These are phyloP conservation scores for Odontesthes bonariensis DNA, from an alignment of 2,113 vertebrate species.

Conservation along the genomic window DNA sequence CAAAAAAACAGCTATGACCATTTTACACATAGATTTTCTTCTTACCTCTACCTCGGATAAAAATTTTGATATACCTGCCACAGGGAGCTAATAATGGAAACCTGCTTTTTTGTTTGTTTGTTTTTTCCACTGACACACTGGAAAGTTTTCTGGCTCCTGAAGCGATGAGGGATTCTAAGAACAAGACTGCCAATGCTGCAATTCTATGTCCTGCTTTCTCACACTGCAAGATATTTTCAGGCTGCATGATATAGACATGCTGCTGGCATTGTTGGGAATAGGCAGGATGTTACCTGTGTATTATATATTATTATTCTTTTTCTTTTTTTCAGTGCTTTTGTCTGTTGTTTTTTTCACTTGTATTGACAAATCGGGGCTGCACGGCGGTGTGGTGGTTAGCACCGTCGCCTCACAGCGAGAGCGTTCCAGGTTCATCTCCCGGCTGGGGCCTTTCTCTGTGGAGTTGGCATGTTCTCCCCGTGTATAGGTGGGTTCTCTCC, in stretches of 20 bases:
- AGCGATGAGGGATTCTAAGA: constrained; percentile 47
- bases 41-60: constrained; percentile 30
- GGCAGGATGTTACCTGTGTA: constrained; percentile 21
- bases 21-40: constrained; percentile 20
- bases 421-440: too few relatives aligned
- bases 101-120: constrained; percentile 4
- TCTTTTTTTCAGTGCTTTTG: constrained; percentile 46
- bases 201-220: constrained; percentile 63
- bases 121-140: constrained; percentile 27
- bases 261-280: constrained; percentile 41
- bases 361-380: too few relatives aligned
- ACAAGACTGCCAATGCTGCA: constrained; percentile 59
- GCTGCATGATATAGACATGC: constrained; percentile 47
- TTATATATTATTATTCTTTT: background rate
- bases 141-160: constrained; percentile 40
- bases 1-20: constrained; percentile 6
- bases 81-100: constrained; percentile 48
- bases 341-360: constrained; percentile 9
- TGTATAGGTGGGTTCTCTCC: too few relatives aligned
- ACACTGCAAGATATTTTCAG: constrained; percentile 57
- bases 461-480: too few relatives aligned
- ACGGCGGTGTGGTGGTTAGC: too few relatives aligned
- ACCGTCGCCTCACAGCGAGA: too few relatives aligned
- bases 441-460: too few relatives aligned
- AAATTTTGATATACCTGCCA: constrained; percentile 40